Evolutionary conservation across 1,140 invertebrate genomes (phyloP), one percentile per base, ranked within the genome.

Genomic region (Andricus grossulariae): DNA sequence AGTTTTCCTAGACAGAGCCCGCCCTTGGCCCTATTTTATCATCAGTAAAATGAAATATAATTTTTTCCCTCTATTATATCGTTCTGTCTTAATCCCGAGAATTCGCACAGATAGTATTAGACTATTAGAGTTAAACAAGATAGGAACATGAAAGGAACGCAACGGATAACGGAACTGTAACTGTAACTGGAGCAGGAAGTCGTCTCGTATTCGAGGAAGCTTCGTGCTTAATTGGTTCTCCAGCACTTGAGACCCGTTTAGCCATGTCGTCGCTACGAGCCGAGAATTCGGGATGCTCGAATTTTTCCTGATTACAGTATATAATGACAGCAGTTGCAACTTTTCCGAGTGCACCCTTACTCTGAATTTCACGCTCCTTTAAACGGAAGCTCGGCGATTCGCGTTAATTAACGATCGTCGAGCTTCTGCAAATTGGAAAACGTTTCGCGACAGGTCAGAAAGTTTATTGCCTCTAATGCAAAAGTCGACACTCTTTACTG

Each of bases 161-260:
- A n/a, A n/a, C 19, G 54, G 52, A 55, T 11, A 55, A 66, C 21
- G 12, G 13, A 60, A 13, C 21, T 21, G 21, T 19, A 60, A 60
- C 57, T 60, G 21, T 4, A 66, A 66, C 57, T 66, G 57, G 57
- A 66, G 39, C 60, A 66, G 60, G 60, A 66, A 45, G 21, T 66
- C 15, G 25, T 39, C 60, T 66, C 13, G 60, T 32, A 39, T 39
- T 66, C 60, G 60, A 32, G 60, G 25, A 66, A 45, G 39, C 39
- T 66, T 66, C 32, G 60, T 39, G 60, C 60, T 66, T 66, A 66
- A 66, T 66, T 66, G 60, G 60, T 66, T 66, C 60, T 66, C 25
- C 60, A 66, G 60, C 32, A 39, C 60, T 66, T 8, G 60, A 66
- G 25, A 66, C 60, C 25, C 60, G 60, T 66, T 66, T 39, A 66